Evolutionary conservation across 1,140 invertebrate species (phyloP), one percentile per base, ranked within the genome.

Genomic region (Gyrodactylus salaris): DNA sequence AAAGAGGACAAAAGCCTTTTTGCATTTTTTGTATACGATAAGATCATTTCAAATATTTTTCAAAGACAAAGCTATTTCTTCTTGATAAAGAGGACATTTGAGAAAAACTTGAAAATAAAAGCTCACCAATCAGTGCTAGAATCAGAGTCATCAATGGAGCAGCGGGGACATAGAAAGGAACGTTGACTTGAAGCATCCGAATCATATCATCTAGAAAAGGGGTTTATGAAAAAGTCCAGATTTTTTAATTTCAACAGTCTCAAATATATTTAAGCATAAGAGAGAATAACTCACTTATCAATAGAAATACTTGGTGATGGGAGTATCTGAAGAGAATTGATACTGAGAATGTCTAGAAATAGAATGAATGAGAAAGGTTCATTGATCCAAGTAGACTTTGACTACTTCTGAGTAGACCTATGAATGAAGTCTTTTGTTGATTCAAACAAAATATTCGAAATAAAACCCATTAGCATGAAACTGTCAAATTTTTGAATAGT

Each of bases 301-400:
- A 96, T 25, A 96, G 85, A 80, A 97, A 96, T 77, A 98, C 96
- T 82, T 97, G 94, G 81, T 97, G 92, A 83, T 98, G 93, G 0
- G 93, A 96, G 81, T 96, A 98, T 68, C 94, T 86, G 69, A 98
- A 83, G 75, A 98, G 82, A 87, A 97, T 95, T 1, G 93, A 96
- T 76, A 97, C 91, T 0, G 91, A 93, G 27, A 97, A 87, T 7
- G 94, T 98, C 92, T 97, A 85, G 86, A 88, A 80, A 79, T 80
- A 80, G 76, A 77, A 79, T 78, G 77, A 75, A 76, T 72, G 75
- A 74, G 70, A 22, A 73, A 72, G 75, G 69, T 70, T 16, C 74
- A 76, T 73, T 74, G 73, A 69, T n/a, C n/a, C n/a, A n/a, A n/a
- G n/a, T n/a, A n/a, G n/a, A n/a, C n/a, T n/a, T n/a, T n/a, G n/a